phyloP scores from a whole-genome alignment of 2,113 vertebrate species.

The Hiodon alosoides region DNA sequence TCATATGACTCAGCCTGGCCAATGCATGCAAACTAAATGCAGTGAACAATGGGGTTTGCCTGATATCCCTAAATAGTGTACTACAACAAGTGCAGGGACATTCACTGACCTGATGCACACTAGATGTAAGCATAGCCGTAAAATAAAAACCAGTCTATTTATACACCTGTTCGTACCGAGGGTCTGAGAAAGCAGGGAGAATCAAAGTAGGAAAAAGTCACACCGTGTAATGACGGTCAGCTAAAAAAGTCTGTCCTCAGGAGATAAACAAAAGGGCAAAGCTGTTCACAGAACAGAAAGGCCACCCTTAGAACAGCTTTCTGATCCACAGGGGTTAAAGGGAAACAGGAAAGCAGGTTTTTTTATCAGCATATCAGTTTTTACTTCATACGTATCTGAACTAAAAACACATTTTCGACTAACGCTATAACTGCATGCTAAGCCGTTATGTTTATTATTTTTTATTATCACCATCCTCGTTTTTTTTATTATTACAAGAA shows the following conservation, averaged over 20 bases:
- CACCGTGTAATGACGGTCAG: slow-evolving; percentile 39
- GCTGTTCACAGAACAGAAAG: slow-evolving; percentile 42
- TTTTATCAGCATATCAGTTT: too few relatives aligned
- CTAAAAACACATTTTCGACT: too few relatives aligned
- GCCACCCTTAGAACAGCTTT: slow-evolving; percentile 10
- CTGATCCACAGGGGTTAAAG: neutral
- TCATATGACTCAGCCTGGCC: too few relatives aligned
- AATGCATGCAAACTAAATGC: slow-evolving; percentile 42
- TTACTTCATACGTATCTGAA: too few relatives aligned
- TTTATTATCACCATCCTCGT: too few relatives aligned
- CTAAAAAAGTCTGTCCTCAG: slow-evolving; percentile 42
- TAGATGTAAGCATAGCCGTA: slow-evolving; percentile 56
- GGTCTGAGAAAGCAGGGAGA: slow-evolving; percentile 51
- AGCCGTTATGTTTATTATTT: too few relatives aligned
- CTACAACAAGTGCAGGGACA: slow-evolving; percentile 73
- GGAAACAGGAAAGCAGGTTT: neutral
- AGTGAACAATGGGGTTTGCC: slow-evolving; percentile 69
- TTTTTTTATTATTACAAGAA: too few relatives aligned
- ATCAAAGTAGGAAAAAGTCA: slow-evolving; percentile 4
- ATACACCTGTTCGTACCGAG: slow-evolving; percentile 74
- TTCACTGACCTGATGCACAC: slow-evolving; percentile 69
- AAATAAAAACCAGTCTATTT: slow-evolving; percentile 76
- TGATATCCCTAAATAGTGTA: slow-evolving; percentile 63
- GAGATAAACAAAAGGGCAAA: slow-evolving; percentile 36
- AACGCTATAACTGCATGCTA: too few relatives aligned